phyloP scores from a whole-genome alignment of 2,797 vertebrate genomes.

The Ctenopoma kingsleyae region DNA sequence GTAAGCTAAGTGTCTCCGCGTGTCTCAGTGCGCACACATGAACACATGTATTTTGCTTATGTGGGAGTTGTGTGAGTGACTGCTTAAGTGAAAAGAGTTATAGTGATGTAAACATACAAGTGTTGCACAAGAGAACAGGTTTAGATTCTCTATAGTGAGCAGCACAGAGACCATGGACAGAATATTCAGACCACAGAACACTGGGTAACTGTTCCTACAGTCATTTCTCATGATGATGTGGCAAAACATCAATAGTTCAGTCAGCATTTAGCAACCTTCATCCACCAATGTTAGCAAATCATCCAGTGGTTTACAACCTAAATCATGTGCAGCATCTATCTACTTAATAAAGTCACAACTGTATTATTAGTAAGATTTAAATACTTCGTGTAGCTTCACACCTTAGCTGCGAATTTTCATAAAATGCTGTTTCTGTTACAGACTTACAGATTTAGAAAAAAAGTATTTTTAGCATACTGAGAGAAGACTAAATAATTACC shows the following conservation, averaged over 20 bases:
- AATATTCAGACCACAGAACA: slow-evolving; percentile 12
- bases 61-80: slow-evolving; percentile 22
- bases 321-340: slow-evolving; percentile 8
- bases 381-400: slow-evolving; percentile 20
- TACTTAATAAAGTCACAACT: slow-evolving; percentile 24
- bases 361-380: slow-evolving; percentile 31
- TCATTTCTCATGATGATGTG: slow-evolving; percentile 11
- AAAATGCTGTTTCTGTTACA: slow-evolving; percentile 1
- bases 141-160: slow-evolving; percentile 8
- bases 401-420: slow-evolving; percentile 27
- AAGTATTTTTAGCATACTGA: slow-evolving; percentile 5
- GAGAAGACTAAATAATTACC: slow-evolving; percentile 7
- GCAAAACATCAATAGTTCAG: slow-evolving; percentile 9
- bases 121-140: neutral
- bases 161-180: neutral
- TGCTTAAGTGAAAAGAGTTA: slow-evolving; percentile 26
- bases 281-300: slow-evolving; percentile 1
- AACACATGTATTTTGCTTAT: slow-evolving; percentile 50
- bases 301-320: slow-evolving; percentile 8
- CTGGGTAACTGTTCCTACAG: neutral
- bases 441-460: slow-evolving; percentile 20
- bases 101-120: slow-evolving; percentile 30
- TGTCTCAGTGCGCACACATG: slow-evolving; percentile 45
- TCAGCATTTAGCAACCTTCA: slow-evolving; percentile 7
- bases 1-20: slow-evolving; percentile 66